Evolutionary conservation across 2,797 vertebrate genomes (phyloP).

Genomic region (Phoebastria nigripes): DNA sequence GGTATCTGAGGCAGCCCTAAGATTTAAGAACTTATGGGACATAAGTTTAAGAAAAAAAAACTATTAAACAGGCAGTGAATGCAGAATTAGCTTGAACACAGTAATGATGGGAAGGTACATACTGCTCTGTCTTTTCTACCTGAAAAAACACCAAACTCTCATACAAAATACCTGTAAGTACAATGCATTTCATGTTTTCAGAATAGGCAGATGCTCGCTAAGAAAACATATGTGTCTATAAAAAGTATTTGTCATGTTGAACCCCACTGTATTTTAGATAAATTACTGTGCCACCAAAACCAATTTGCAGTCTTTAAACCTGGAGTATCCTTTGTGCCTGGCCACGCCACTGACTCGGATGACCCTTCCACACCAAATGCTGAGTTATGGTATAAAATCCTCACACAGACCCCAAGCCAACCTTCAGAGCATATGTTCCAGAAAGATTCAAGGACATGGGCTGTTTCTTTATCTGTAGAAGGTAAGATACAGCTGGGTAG

Average conservation of each 20-base stretch:
- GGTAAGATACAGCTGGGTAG: slow-evolving; percentile 65
- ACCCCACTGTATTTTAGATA: background rate
- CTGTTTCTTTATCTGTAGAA: slow-evolving; percentile 80
- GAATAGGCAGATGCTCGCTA: background rate
- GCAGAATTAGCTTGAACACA: background rate
- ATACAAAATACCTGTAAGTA: background rate
- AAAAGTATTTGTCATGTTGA: background rate
- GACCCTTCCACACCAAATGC: slow-evolving; percentile 79
- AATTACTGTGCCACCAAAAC: background rate
- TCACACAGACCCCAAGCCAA: slow-evolving; percentile 79
- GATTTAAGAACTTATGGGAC: background rate
- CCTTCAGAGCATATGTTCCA: slow-evolving; percentile 79
- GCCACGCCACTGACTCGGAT: slow-evolving; percentile 75
- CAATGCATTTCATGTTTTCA: background rate
- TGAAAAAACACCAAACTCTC: background rate
- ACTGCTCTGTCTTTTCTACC: background rate
- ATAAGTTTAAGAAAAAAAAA: background rate
- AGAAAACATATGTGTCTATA: background rate
- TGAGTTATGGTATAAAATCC: slow-evolving; percentile 79
- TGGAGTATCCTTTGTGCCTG: slow-evolving; percentile 82
- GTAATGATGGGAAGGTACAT: background rate
- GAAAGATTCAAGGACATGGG: slow-evolving; percentile 73
- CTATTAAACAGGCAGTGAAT: background rate
- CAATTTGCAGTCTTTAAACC: background rate
- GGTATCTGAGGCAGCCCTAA: background rate